A percentile compares a stretch with the other conserved stretches of the same genome.
These are phyloP conservation scores for Rhizomys pruinosus DNA, from an alignment of 2,113 vertebrate genomes.

Conservation along the genomic window DNA sequence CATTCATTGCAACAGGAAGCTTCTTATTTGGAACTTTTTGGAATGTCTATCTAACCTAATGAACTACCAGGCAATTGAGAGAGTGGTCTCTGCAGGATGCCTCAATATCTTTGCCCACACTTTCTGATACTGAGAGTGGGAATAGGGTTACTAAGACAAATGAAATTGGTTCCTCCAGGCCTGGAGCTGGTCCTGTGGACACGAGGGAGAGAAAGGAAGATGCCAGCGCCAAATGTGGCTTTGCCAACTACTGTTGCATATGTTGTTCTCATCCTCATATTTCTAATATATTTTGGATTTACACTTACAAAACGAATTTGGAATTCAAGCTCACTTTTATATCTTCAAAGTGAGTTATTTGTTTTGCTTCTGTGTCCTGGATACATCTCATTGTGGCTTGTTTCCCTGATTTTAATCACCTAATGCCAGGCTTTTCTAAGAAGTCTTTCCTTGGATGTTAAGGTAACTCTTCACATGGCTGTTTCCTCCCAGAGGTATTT, in stretches of 20 bases:
- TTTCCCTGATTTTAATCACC: background rate
- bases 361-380: background rate
- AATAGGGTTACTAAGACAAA: background rate
- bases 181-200: background rate
- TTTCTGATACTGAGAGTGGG: background rate
- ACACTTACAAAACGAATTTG: background rate
- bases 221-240: too few relatives aligned
- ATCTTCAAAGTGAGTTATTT: background rate
- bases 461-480: background rate
- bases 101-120: background rate
- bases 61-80: background rate
- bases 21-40: background rate
- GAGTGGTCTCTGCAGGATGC: background rate
- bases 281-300: background rate
- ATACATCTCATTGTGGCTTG: background rate
- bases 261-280: background rate
- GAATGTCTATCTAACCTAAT: too few relatives aligned
- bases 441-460: background rate
- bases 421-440: background rate
- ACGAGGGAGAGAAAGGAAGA: too few relatives aligned
- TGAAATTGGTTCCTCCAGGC: background rate
- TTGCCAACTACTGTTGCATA: too few relatives aligned
- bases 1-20: background rate
- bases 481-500: background rate
- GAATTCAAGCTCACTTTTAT: background rate